Base-by-base conservation (phyloP, 2,888 invertebrate species). In the Drosophila multiciliata region DNA sequence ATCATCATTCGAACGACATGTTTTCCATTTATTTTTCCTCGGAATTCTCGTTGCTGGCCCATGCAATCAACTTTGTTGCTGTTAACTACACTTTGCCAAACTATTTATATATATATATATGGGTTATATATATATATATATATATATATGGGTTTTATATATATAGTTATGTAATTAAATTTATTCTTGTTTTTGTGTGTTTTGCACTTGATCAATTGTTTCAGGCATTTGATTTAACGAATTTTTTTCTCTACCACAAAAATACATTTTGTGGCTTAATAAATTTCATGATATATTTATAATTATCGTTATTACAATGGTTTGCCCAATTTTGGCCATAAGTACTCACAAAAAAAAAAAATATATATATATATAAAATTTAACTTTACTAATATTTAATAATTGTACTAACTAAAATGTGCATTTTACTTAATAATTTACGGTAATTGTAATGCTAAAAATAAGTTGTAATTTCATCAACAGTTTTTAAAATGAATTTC, bases 1-100 rank as follows among this genome's bases (percentile, higher is more conserved):
- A 73, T 78, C 70, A 78, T 74, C 78, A 78, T 57, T 40, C 38
- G 49, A 59, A 33, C 66, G 59, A 75, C 66, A 57, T 57, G 42
- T 60, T 60, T 49, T 55, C 33, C 38, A 77, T 66, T 62, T 55
- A 38, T 48, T 48, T 45, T 12, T 50, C 42, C 35, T 17, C 5
- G 17, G 23, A 52, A 33, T 45, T 55, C 55, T 61, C 2, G 15
- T n/a, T 26, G 23, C 54, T 12, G 5, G 26, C 8, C n/a, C 23
- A 12, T 50, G 55, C 63, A 55, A 64, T 74, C 59, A 52, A 64
- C 69, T 75, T 55, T 59, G n/a, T 15, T 45, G 35, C 12, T 58
- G 53, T 67, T 58, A 67, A 63, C 58, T 54, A 53, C 36, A 42
- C 17, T 36, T 36, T 54, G 23, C 5, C 1, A 15, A 15, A 23